Evolutionary conservation across 2,888 invertebrate genomes (phyloP), one percentile per base, ranked within the genome.

Genomic region (Acleris emargana): DNA sequence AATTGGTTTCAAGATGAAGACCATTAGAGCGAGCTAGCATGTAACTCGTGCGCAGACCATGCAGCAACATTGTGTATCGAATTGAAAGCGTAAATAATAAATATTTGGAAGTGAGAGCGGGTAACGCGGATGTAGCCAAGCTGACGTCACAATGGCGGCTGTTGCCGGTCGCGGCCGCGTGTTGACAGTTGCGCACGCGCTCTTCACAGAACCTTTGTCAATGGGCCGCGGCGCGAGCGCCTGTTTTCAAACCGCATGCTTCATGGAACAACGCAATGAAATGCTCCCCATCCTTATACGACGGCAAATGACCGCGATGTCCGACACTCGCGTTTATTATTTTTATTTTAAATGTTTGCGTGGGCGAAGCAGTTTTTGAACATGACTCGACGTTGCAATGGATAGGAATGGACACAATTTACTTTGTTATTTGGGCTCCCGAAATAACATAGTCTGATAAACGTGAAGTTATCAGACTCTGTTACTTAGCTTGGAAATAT

Each of bases 171-270:
- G 52, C 50, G 51, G 7, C 50, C 47, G 61, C 45, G 67, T 83
- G 80, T 84, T 86, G 83, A 84, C 72, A 79, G 64, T 68, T 68
- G 82, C 80, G 88, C 91, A 89, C 88, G 87, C 86, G 89, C 78
- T 74, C 76, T 90, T 89, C 90, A 74, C 71, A 80, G 90, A 89
- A 91, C 54, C 69, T 74, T 70, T 75, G 76, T 84, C 81, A 82
- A 84, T 84, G 81, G 76, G 73, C 71, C 71, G 71, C 45, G 7
- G 45, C 81, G 77, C 78, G 72, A 71, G 73, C 67, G 66, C 38
- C 70, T 89, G 86, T 88, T 88, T 86, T 83, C 78, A 82, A 83
- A 89, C 85, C 80, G 74, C 61, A 66, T 61, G 53, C 57, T 74
- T 73, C 76, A 61, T 59, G 68, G 73, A 71, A 74, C 62, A 53